phyloP scores from a whole-genome alignment of 2,888 invertebrate species.

The Spisula subtruncata region DNA sequence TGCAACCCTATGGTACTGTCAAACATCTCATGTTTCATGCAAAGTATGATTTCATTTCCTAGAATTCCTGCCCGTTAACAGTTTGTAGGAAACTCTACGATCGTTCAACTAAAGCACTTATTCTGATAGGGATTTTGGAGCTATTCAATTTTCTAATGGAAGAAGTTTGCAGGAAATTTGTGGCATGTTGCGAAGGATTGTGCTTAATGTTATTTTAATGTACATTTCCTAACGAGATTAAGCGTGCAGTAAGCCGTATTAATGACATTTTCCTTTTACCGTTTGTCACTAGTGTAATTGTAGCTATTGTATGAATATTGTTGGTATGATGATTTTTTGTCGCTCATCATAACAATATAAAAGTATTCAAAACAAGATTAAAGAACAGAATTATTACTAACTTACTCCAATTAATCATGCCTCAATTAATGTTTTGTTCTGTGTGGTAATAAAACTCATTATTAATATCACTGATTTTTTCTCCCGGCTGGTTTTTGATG shows the following conservation, averaged over 20 bases:
- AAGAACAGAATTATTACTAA: neutral
- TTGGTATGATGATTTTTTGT: neutral
- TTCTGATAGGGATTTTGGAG: slow-evolving; percentile 2
- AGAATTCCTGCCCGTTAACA: slow-evolving; percentile 24
- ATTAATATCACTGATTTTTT: slow-evolving; percentile 55
- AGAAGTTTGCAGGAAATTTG: slow-evolving; percentile 27
- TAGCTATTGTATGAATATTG: neutral
- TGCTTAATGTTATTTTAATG: slow-evolving; percentile 45
- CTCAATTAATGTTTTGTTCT: neutral
- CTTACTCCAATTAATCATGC: neutral
- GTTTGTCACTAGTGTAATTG: slow-evolving; percentile 14
- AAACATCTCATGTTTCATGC: neutral
- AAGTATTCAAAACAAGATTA: slow-evolving; percentile 14
- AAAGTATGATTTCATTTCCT: neutral
- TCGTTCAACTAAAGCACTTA: neutral
- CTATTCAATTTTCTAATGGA: slow-evolving; percentile 20
- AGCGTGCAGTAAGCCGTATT: neutral
- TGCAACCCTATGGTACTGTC: neutral
- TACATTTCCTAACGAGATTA: slow-evolving; percentile 30
- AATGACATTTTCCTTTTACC: slow-evolving; percentile 32
- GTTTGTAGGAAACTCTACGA: slow-evolving; percentile 30
- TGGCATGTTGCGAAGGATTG: slow-evolving; percentile 13
- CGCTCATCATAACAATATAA: neutral
- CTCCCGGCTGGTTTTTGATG: neutral
- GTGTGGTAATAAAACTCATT: slow-evolving; percentile 24